These are phyloP conservation scores for Chaitophorus viminalis DNA, from an alignment of 2,888 invertebrate genomes.

Conservation along the genomic window DNA sequence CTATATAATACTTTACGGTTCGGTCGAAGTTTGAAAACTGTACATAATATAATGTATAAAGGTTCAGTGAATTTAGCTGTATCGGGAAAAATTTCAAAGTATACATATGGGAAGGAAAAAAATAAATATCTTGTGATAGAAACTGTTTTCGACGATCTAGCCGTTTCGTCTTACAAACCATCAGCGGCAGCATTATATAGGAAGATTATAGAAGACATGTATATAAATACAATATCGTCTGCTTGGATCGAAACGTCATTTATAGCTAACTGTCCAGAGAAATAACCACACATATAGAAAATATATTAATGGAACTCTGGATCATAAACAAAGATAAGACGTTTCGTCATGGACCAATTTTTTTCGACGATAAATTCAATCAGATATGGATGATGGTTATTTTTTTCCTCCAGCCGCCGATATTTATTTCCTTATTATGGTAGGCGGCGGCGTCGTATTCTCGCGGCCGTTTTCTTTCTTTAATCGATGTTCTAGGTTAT, in stretches of 20 bases:
- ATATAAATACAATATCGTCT: background rate
- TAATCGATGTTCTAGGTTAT: slow-evolving; percentile 23
- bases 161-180: background rate
- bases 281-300: background rate
- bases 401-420: no score
- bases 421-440: slow-evolving; percentile 23
- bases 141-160: background rate
- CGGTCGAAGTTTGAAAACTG: background rate
- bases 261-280: background rate
- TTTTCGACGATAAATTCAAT: slow-evolving; percentile 15
- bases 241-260: slow-evolving; percentile 25
- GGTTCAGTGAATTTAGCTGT: background rate
- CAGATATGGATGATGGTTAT: slow-evolving; percentile 32
- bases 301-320: slow-evolving; percentile 26
- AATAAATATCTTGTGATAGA: background rate
- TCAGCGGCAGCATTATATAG: background rate
- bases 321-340: slow-evolving; percentile 46
- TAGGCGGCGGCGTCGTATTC: background rate
- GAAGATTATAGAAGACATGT: background rate
- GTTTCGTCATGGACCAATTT: slow-evolving; percentile 38
- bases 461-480: slow-evolving; percentile 27
- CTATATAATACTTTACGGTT: no score
- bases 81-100: background rate
- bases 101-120: background rate
- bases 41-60: background rate